Conservation (phyloP, 2,888 invertebrate genomes). For the Caenorhabditis sp. region DNA sequence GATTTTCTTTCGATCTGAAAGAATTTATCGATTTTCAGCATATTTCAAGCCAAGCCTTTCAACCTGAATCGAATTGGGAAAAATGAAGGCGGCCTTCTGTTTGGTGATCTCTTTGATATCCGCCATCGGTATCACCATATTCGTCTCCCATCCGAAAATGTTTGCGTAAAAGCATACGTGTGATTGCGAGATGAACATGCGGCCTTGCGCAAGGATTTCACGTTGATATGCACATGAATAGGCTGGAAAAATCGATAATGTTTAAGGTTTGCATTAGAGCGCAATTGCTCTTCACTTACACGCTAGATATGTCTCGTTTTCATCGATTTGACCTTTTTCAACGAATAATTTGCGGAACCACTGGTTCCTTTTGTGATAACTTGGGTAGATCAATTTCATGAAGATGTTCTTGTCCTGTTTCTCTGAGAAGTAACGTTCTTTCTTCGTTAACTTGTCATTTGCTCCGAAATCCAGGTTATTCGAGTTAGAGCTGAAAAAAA, state of each 20-base stretch:
- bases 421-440: slow-evolving; percentile 44
- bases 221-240: slow-evolving; percentile 96
- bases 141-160: slow-evolving; percentile 80
- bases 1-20: slow-evolving; percentile 45
- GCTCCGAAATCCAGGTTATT: neutral
- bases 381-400: slow-evolving; percentile 49
- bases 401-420: slow-evolving; percentile 48
- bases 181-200: slow-evolving; percentile 92
- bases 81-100: slow-evolving; percentile 86
- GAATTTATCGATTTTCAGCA: neutral
- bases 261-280: neutral
- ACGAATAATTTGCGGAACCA: slow-evolving; percentile 52
- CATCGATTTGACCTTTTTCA: slow-evolving; percentile 38
- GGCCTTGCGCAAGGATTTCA: slow-evolving; percentile 93
- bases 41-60: neutral
- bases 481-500: neutral
- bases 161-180: slow-evolving; percentile 96
- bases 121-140: slow-evolving; percentile 83
- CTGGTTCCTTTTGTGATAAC: slow-evolving; percentile 50
- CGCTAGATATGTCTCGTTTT: slow-evolving; percentile 48
- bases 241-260: slow-evolving; percentile 79
- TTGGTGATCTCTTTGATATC: slow-evolving; percentile 92
- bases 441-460: slow-evolving; percentile 7
- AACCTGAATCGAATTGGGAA: slow-evolving; percentile 90
- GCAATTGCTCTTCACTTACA: slow-evolving; percentile 34